Percentiles rank a stretch among this genome's conserved stretches.
Evolutionary conservation across 92 coral and sea anemone genomes (phyloP).

Genomic region (Ricordea florida): DNA sequence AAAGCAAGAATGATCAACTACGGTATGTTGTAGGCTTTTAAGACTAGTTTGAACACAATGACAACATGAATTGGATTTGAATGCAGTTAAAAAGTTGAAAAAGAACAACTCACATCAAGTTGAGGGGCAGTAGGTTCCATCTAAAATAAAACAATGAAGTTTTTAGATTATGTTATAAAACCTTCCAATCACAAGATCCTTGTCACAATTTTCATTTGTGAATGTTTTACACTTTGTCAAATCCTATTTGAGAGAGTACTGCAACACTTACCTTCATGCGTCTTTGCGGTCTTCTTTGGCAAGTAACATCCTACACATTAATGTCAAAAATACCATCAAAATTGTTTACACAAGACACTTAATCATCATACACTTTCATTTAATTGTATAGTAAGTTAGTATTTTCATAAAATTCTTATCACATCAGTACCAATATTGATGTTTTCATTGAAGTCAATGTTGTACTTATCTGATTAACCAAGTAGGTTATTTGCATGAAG

Average conservation of each 20-base stretch:
- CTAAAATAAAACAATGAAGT: not conserved
- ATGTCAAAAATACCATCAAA: not conserved
- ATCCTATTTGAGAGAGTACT: not conserved
- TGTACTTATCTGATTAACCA: no score
- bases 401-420: no score
- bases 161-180: not conserved
- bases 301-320: slow-evolving; percentile 15
- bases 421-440: no score
- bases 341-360: no score
- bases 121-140: not conserved
- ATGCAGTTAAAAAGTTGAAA: not conserved
- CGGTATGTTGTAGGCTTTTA: no score
- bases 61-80: no score
- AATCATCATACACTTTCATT: no score
- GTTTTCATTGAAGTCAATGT: no score
- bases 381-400: no score
- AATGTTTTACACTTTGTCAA: not conserved
- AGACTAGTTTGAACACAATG: no score
- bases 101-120: slow-evolving; percentile 15
- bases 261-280: not conserved
- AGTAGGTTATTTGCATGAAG: no score
- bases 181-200: not conserved
- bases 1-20: no score
- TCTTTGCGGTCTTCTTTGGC: slow-evolving; percentile 13
- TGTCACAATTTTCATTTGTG: not conserved